Evolutionary conservation across 30 jellyfish, hydroid and myxozoan genomes (phyloP).

Genomic region (Turritopsis rubra): DNA sequence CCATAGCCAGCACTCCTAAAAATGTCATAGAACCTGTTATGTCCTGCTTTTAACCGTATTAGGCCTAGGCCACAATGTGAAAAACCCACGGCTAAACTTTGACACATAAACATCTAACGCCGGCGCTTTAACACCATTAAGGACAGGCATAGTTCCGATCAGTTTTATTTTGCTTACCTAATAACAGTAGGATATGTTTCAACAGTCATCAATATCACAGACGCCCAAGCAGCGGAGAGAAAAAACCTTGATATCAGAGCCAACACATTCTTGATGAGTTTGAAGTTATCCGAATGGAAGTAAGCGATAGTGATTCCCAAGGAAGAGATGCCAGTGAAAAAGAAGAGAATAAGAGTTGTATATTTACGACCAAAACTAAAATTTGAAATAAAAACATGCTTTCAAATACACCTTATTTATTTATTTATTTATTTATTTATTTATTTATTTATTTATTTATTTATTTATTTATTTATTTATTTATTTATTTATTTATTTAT

Average conservation of each 20-base stretch:
- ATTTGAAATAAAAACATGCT: too few species aligned
- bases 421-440: too few species aligned
- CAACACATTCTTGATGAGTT: neutral
- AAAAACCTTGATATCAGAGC: neutral
- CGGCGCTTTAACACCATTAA: too few species aligned
- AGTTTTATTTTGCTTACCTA: too few species aligned
- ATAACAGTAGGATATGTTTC: conserved; percentile 12
- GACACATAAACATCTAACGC: too few species aligned
- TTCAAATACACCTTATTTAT: too few species aligned
- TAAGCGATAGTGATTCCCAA: conserved; percentile 15
- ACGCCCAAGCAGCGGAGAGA: conserved; percentile 11
- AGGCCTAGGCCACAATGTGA: too few species aligned
- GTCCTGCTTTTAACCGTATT: neutral
- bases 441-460: too few species aligned
- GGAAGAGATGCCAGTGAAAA: neutral
- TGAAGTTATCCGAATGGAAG: neutral
- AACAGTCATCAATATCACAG: neutral
- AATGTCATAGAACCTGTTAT: neutral
- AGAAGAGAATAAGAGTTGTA: neutral
- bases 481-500: too few species aligned
- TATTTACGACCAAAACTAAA: conserved; percentile 4
- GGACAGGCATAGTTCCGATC: too few species aligned
- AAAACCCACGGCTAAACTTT: too few species aligned
- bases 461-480: too few species aligned
- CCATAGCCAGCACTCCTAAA: conserved; percentile 34